These are phyloP conservation scores for Haplochromis vanheusdeni DNA, from an alignment of 2,113 vertebrate genomes.

Conservation along the genomic window DNA sequence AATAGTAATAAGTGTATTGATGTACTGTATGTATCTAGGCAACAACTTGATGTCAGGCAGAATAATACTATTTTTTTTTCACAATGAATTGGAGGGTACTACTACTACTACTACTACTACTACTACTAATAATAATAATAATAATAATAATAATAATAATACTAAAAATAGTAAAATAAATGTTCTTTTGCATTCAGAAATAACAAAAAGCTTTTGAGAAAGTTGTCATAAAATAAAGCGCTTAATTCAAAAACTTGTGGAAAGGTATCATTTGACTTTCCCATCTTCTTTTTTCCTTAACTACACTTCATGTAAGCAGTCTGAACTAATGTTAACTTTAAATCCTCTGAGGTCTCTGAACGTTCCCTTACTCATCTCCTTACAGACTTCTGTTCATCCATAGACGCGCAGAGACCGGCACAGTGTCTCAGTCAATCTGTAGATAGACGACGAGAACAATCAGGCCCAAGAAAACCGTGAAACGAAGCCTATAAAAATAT, in stretches of 20 bases:
- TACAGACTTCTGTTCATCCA: not conserved
- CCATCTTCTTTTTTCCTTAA: not conserved
- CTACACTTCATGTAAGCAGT: not conserved
- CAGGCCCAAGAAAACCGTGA: not conserved
- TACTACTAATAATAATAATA: too few species aligned
- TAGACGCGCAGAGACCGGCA: not conserved
- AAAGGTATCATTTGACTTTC: not conserved
- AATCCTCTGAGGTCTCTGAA: not conserved
- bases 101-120: not conserved
- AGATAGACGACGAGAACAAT: not conserved
- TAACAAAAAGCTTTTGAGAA: not conserved
- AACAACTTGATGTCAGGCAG: not conserved
- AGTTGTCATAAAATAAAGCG: not conserved
- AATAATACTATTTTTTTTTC: not conserved
- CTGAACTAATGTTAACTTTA: not conserved
- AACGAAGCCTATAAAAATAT: not conserved
- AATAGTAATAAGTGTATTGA: not conserved
- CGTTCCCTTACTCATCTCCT: not conserved
- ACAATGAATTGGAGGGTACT: not conserved
- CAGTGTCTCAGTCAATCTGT: not conserved
- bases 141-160: accelerated
- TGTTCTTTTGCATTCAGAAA: not conserved
- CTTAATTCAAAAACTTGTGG: not conserved
- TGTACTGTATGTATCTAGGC: not conserved
- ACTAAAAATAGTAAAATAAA: not conserved